Evolutionary conservation across 2,113 vertebrate species (phyloP).

Genomic region (Ranitomeya imitator): DNA sequence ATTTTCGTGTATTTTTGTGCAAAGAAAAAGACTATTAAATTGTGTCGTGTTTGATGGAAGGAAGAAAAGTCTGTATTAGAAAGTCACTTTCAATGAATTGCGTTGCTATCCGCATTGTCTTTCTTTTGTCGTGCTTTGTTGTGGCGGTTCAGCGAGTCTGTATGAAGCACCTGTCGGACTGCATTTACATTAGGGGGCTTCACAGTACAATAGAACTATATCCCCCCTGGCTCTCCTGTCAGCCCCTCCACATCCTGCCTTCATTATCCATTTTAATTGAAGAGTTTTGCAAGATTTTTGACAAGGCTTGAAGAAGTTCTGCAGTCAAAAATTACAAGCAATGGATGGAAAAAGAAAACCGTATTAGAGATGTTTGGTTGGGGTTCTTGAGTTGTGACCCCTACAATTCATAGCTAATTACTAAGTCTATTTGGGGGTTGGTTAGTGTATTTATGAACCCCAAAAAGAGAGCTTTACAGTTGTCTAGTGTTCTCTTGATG

Average conservation of each 20-base stretch:
- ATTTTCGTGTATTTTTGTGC: neutral
- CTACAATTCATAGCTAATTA: neutral
- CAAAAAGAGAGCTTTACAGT: no score
- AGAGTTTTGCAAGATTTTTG: slow-evolving; percentile 2
- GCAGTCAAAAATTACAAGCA: neutral
- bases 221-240: slow-evolving; percentile 32
- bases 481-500: no score
- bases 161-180: slow-evolving; percentile 19
- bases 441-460: no score
- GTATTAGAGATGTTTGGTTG: no score
- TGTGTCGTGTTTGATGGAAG: neutral
- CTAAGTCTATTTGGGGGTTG: no score
- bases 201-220: neutral
- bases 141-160: slow-evolving; percentile 9
- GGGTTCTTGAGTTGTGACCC: neutral
- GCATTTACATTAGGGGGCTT: slow-evolving; percentile 34
- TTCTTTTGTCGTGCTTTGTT: neutral
- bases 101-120: neutral
- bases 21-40: neutral
- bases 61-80: slow-evolving; percentile 2
- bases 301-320: neutral
- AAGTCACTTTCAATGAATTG: neutral
- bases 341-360: neutral
- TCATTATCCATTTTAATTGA: slow-evolving; percentile 18
- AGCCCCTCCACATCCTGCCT: neutral